These are phyloP conservation scores for Castor canadensis DNA, from an alignment of 2,113 vertebrate species.

Conservation along the genomic window DNA sequence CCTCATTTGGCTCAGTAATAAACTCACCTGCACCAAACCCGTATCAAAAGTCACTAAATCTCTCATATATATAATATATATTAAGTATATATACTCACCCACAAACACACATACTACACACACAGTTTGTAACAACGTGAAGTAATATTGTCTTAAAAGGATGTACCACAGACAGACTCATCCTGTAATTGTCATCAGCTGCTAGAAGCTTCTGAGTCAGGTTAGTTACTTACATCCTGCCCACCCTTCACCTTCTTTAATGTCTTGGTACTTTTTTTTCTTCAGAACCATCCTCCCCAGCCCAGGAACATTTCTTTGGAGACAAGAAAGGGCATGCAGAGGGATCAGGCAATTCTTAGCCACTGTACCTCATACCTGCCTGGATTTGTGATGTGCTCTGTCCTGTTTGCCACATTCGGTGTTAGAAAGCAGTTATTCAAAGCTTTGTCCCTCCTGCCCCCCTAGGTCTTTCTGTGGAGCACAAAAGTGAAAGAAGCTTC, in stretches of 20 bases:
- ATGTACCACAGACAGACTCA: conserved; percentile 57
- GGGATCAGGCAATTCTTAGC: conserved; percentile 37
- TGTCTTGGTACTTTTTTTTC: conserved; percentile 32
- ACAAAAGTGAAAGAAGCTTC: conserved; percentile 68
- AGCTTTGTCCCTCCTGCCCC: conserved; percentile 61
- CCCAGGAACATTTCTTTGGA: conserved; percentile 18
- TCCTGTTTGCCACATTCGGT: conserved; percentile 48
- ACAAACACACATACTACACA: conserved; percentile 79
- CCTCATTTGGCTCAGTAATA: conserved; percentile 77
- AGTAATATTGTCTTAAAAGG: conserved; percentile 60
- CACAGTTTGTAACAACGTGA: conserved; percentile 75
- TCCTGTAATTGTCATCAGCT: conserved; percentile 26
- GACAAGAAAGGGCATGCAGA: conserved; percentile 41
- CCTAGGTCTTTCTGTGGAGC: conserved; percentile 58
- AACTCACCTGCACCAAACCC: conserved; percentile 83
- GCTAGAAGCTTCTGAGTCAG: conserved; percentile 29
- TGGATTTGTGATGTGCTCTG: conserved; percentile 44
- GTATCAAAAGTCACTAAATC: conserved; percentile 82
- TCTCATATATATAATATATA: conserved; percentile 77
- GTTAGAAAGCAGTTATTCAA: conserved; percentile 68
- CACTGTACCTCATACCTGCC: conserved; percentile 61
- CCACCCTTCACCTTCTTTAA: conserved; percentile 23
- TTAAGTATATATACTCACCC: conserved; percentile 73
- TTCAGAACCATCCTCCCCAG: conserved; percentile 2
- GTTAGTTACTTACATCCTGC: conserved; percentile 1